phyloP scores from a whole-genome alignment of 2,113 vertebrate species.

The Mormoops blainvillei region DNA sequence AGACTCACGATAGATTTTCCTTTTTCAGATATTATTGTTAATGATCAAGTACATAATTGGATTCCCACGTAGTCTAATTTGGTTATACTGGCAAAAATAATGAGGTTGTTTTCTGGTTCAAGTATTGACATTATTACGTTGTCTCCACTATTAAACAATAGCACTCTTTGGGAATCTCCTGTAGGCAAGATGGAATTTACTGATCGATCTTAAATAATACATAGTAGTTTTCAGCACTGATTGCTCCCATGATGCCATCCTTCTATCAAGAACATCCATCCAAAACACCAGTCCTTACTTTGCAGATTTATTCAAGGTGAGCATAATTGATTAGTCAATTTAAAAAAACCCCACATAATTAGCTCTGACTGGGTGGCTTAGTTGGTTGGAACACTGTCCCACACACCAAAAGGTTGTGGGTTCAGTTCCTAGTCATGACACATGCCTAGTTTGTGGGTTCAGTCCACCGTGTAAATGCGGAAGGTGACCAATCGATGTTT shows the following conservation, averaged over 20 bases:
- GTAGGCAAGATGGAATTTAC: background rate
- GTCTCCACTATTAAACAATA: background rate
- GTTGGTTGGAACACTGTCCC: too few relatives aligned
- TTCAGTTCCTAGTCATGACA: too few relatives aligned
- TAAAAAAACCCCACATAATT: background rate
- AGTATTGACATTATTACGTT: background rate
- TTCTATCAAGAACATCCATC: background rate
- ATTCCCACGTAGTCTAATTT: background rate
- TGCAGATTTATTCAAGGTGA: background rate
- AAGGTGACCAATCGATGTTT: too few relatives aligned
- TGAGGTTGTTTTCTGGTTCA: background rate
- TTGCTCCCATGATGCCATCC: background rate
- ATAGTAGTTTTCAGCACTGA: background rate
- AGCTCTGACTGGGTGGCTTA: background rate
- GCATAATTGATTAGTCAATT: background rate
- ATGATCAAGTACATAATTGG: background rate
- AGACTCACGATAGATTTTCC: background rate
- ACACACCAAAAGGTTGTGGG: too few relatives aligned
- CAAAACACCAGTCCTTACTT: background rate
- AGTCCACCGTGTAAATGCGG: too few relatives aligned
- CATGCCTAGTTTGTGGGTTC: too few relatives aligned
- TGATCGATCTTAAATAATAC: background rate
- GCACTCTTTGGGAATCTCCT: background rate
- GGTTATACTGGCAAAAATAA: background rate
- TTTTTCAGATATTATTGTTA: background rate